Conservation (phyloP, 2,888 invertebrate genomes). For the Axea sp. region DNA sequence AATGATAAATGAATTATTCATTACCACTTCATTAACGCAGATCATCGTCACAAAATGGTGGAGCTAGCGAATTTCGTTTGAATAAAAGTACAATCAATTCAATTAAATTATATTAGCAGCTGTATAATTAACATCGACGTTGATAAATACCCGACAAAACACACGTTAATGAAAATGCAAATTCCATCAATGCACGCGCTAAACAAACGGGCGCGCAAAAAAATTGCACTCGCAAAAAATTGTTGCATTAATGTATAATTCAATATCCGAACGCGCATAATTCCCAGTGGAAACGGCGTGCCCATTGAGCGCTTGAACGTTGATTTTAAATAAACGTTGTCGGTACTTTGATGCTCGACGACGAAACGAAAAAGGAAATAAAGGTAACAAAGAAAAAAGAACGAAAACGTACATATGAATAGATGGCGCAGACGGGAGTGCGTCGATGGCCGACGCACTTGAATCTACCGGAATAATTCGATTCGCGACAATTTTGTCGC, state of each 20-base stretch:
- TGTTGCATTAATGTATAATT: slow-evolving; percentile 46
- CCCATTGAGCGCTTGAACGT: slow-evolving; percentile 24
- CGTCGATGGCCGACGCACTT: slow-evolving; percentile 43
- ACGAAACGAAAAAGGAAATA: slow-evolving; percentile 18
- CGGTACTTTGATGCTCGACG: slow-evolving; percentile 15
- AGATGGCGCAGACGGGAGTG: slow-evolving; percentile 21
- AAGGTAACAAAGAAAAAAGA: slow-evolving; percentile 1
- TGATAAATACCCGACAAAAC: slow-evolving; percentile 41
- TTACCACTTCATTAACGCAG: slow-evolving; percentile 36
- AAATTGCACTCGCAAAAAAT: not conserved
- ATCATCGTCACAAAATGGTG: slow-evolving; percentile 21
- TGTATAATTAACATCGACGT: slow-evolving; percentile 36
- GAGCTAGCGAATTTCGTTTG: slow-evolving; percentile 4
- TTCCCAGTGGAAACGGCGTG: slow-evolving; percentile 19
- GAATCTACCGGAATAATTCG: slow-evolving; percentile 56
- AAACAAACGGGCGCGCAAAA: slow-evolving; percentile 16
- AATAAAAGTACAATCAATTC: slow-evolving; percentile 43
- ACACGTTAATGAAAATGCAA: slow-evolving; percentile 43
- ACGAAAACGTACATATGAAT: slow-evolving; percentile 26
- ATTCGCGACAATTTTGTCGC: slow-evolving; percentile 58
- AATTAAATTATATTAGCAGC: slow-evolving; percentile 39
- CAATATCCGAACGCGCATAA: slow-evolving; percentile 25
- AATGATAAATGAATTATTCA: slow-evolving; percentile 28
- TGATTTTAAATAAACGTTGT: slow-evolving; percentile 47
- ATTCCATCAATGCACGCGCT: slow-evolving; percentile 20